These are phyloP conservation scores for Sturnira hondurensis DNA, from an alignment of 2,113 vertebrate species.

Conservation along the genomic window DNA sequence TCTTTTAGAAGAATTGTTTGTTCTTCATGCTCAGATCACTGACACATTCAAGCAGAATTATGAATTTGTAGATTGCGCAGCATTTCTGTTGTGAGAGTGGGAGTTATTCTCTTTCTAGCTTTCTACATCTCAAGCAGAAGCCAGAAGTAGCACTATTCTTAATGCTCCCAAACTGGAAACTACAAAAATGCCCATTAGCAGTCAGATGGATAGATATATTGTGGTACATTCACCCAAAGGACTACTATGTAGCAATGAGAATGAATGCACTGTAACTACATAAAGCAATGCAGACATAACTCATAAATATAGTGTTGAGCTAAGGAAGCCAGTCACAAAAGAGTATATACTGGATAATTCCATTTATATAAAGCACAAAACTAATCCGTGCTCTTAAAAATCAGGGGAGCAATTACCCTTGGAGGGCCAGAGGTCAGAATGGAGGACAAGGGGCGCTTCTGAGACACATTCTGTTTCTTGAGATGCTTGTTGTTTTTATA, in stretches of 20 bases:
- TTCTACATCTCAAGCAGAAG: constrained; percentile 6
- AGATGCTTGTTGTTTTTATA: background rate
- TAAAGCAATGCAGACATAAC: background rate
- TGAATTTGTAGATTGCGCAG: background rate
- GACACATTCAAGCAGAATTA: background rate
- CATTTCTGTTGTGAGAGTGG: background rate
- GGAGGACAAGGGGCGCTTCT: background rate
- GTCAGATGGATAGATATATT: background rate
- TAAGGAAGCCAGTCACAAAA: background rate
- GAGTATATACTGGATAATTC: background rate
- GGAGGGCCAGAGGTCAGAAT: background rate
- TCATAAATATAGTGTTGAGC: constrained; percentile 4
- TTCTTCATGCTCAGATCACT: background rate
- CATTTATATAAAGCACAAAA: background rate
- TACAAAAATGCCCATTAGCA: background rate
- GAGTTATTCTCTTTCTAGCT: background rate
- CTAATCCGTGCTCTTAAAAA: background rate
- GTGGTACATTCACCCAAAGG: background rate
- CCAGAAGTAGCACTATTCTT: background rate
- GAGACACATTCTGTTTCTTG: background rate
- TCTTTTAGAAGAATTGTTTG: background rate
- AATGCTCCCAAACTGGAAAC: background rate
- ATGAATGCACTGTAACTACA: background rate
- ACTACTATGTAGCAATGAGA: constrained; percentile 8
- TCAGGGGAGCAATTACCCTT: background rate